Evolutionary conservation across 2,797 vertebrate species (phyloP).

Genomic region (Pempheris klunzingeri): DNA sequence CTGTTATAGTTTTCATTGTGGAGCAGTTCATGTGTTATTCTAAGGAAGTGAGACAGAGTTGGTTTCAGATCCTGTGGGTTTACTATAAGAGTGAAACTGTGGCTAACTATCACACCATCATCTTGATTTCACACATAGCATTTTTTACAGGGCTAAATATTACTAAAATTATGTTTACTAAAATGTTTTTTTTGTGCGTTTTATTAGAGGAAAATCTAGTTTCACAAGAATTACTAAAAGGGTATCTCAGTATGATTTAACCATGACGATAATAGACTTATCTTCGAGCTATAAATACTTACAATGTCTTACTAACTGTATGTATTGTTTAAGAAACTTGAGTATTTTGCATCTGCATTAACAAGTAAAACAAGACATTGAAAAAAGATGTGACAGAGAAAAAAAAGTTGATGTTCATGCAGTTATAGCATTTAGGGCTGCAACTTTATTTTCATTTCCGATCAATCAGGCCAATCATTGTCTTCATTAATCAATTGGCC

Average conservation of each 20-base stretch:
- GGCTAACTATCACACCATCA: background rate
- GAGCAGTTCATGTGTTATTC: constrained; percentile 17
- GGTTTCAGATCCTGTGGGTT: constrained; percentile 28
- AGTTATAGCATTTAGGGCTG: background rate
- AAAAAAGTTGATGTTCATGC: background rate
- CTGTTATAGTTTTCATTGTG: constrained; percentile 33
- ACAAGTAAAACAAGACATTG: background rate
- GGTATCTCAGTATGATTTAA: background rate
- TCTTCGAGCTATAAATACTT: background rate
- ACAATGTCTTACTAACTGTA: background rate
- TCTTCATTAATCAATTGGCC: background rate
- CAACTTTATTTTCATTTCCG: background rate
- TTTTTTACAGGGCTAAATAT: background rate
- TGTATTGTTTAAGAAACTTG: background rate
- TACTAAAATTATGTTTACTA: background rate
- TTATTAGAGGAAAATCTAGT: background rate
- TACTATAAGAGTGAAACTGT: background rate
- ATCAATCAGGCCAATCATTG: background rate
- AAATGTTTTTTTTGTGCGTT: background rate
- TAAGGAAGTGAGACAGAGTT: constrained; percentile 34
- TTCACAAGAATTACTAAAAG: background rate
- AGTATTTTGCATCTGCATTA: background rate
- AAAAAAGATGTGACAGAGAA: background rate
- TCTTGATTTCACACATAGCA: background rate
- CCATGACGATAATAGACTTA: background rate